These are phyloP conservation scores for Ptilodon capucinus DNA, from an alignment of 2,888 invertebrate species.

Conservation along the genomic window DNA sequence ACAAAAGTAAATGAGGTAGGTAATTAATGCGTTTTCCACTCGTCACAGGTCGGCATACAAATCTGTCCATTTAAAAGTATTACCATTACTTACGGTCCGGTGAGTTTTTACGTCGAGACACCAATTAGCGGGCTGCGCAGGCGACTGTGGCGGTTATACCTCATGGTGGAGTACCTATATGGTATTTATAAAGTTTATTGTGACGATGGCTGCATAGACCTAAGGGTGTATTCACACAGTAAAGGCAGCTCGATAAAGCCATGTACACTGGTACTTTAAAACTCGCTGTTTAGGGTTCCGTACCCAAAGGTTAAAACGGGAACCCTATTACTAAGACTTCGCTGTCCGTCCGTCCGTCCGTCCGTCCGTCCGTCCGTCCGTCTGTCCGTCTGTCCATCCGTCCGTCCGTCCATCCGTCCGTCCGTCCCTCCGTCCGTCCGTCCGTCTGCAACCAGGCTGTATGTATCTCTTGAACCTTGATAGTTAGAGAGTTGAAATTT, in stretches of 20 bases:
- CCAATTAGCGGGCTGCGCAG: slow-evolving; percentile 52
- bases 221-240: neutral
- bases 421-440: too few relatives aligned
- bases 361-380: too few relatives aligned
- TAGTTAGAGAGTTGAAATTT: too few relatives aligned
- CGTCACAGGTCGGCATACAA: slow-evolving; percentile 64
- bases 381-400: too few relatives aligned
- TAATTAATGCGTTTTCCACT: slow-evolving; percentile 60
- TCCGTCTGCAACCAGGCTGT: too few relatives aligned
- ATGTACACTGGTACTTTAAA: too few relatives aligned
- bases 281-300: too few relatives aligned
- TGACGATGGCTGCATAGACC: neutral
- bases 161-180: neutral
- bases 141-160: neutral
- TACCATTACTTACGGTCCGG: slow-evolving; percentile 53
- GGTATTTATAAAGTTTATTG: neutral
- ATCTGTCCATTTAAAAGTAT: slow-evolving; percentile 74
- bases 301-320: too few relatives aligned
- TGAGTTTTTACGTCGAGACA: slow-evolving; percentile 48
- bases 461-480: too few relatives aligned
- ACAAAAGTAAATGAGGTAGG: slow-evolving; percentile 66
- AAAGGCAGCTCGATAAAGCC: neutral
- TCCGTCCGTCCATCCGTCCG: too few relatives aligned
- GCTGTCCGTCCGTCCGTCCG: too few relatives aligned
- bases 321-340: too few relatives aligned